Conservation (phyloP, 2,797 vertebrate species). For the Okamejei kenojei region DNA sequence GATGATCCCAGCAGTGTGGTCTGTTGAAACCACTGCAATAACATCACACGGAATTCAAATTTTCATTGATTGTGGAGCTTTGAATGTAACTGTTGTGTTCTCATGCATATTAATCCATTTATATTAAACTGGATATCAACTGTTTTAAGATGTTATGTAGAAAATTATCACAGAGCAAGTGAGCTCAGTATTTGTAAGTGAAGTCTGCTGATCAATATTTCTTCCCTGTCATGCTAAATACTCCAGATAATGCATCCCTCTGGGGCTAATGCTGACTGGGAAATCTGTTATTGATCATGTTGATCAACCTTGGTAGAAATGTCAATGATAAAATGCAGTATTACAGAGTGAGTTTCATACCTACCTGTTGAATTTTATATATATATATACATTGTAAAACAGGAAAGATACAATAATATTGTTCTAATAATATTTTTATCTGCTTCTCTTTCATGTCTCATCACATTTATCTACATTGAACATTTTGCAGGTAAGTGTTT, state of each 20-base stretch:
- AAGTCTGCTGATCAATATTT: background rate
- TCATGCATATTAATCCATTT: background rate
- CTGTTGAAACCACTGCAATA: background rate
- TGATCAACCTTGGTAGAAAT: background rate
- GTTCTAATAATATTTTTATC: background rate
- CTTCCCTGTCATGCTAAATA: background rate
- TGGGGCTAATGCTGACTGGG: background rate
- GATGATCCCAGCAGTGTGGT: background rate
- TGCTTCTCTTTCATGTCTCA: constrained; percentile 26
- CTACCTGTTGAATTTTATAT: background rate
- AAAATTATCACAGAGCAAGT: background rate
- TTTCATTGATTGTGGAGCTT: background rate
- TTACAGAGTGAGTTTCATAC: background rate
- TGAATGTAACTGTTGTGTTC: background rate
- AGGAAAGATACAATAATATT: background rate
- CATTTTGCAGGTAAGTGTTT: constrained; percentile 3
- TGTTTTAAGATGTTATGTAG: background rate
- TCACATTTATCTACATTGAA: background rate
- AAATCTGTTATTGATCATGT: background rate
- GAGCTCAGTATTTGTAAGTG: background rate
- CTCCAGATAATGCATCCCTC: background rate
- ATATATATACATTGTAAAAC: background rate
- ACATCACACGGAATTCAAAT: background rate
- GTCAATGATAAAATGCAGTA: background rate
- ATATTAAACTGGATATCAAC: background rate